These are phyloP conservation scores for Habroteleia sp. DNA, from an alignment of 2,888 invertebrate species.

Conservation along the genomic window DNA sequence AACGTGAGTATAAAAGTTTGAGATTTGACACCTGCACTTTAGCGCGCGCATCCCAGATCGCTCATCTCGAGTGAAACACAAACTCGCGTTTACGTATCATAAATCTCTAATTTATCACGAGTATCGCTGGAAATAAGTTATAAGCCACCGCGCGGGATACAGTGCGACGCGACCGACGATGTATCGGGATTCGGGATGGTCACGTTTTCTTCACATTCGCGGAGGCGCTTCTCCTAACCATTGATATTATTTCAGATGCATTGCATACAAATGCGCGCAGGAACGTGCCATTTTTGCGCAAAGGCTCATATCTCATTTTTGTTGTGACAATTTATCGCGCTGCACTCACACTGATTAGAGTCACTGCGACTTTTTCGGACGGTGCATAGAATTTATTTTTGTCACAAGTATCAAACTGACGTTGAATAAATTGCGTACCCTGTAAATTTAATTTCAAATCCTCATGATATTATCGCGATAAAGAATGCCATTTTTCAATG, in stretches of 20 bases:
- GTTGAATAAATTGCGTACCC: conserved; percentile 43
- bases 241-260: conserved; percentile 68
- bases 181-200: conserved; percentile 60
- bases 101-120: conserved; percentile 68
- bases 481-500: conserved; percentile 10
- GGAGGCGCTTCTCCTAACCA: conserved; percentile 60
- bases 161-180: conserved; percentile 40
- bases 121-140: conserved; percentile 65
- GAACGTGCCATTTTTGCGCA: conserved; percentile 55
- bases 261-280: conserved; percentile 67
- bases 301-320: conserved; percentile 53
- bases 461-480: conserved; percentile 30
- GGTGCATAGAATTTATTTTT: conserved; percentile 53
- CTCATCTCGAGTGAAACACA: conserved; percentile 54
- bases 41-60: conserved; percentile 29
- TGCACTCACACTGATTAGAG: conserved; percentile 57
- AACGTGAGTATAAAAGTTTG: conserved; percentile 44
- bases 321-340: conserved; percentile 60
- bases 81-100: conserved; percentile 67
- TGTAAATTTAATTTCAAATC: conserved; percentile 47
- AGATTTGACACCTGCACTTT: conserved; percentile 56
- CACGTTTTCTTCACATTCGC: conserved; percentile 67
- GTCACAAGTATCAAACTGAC: conserved; percentile 54
- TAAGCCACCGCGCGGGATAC: conserved; percentile 43
- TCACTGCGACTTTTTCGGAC: conserved; percentile 41